A percentile compares a stretch with the other conserved stretches of the same genome.
phyloP scores from a whole-genome alignment of 2,888 invertebrate species.

The Acronicta alni region DNA sequence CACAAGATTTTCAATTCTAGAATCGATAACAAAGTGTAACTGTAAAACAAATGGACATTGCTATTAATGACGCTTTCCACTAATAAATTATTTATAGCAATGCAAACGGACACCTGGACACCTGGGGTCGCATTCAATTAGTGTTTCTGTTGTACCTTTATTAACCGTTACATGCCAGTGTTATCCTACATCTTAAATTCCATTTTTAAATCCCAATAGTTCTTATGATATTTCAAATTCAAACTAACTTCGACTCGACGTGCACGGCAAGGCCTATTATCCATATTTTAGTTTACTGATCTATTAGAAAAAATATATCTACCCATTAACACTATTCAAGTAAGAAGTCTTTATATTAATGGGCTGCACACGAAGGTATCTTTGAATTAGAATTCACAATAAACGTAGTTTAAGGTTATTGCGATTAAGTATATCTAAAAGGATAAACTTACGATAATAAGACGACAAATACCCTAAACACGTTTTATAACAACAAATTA shows the following conservation, averaged over 20 bases:
- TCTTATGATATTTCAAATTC: too few relatives aligned
- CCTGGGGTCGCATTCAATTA: slow-evolving; percentile 40
- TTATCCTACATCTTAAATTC: slow-evolving; percentile 6
- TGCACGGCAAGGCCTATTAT: too few relatives aligned
- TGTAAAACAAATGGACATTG: slow-evolving; percentile 28
- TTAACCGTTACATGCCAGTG: slow-evolving; percentile 17
- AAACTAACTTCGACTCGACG: too few relatives aligned
- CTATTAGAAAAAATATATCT: too few relatives aligned
- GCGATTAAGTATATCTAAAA: slow-evolving; percentile 15
- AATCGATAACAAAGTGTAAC: slow-evolving; percentile 19
- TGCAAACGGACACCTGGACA: slow-evolving; percentile 44
- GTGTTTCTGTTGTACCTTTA: slow-evolving; percentile 26
- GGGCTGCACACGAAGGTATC: too few relatives aligned
- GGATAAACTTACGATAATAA: slow-evolving; percentile 28
- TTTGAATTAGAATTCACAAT: slow-evolving; percentile 28
- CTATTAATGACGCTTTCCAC: slow-evolving; percentile 49
- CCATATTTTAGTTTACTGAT: too few relatives aligned
- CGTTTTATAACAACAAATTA: slow-evolving; percentile 39
- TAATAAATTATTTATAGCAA: slow-evolving; percentile 49
- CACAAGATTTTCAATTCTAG: slow-evolving; percentile 16
- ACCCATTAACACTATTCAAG: too few relatives aligned
- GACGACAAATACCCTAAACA: slow-evolving; percentile 23
- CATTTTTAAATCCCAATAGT: not conserved
- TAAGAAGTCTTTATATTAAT: not conserved
- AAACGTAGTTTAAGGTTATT: slow-evolving; percentile 13